Base-by-base conservation (phyloP, 2,888 invertebrate genomes). In the Cephus rjabovi region DNA sequence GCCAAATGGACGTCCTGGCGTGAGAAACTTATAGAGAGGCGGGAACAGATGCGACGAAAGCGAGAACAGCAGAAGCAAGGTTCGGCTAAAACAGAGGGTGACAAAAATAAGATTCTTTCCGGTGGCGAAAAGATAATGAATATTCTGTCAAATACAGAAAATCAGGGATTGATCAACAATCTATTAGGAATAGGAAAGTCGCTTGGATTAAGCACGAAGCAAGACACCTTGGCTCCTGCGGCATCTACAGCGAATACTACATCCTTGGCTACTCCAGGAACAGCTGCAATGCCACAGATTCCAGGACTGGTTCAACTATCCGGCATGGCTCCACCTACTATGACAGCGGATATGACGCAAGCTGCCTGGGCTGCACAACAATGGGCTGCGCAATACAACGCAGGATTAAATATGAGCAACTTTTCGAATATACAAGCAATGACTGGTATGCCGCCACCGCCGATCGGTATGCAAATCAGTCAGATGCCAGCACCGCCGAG, bases 1-100 rank as follows among this genome's bases (percentile, higher is more conserved):
- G 94, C 95, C 76, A 97, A 97, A 90, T 98, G 98, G 95, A 96
- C 97, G 88, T 94, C 95, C 69, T 97, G 96, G 93, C 93, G 97
- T 31, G 94, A 95, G 83, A 96, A 96, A 87, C 92, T 97, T 69
- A 92, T 97, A 77, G 96, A 97, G 85, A 93, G 97, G 30, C 93
- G 97, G n/a, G 95, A 96, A 88, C 95, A 96, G 89, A 96, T 97
- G 96, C 94, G 95, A 76, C 93, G 93, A 80, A 95, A 95, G 89
- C 93, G 95, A 82, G 92, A 92, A 81, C 91, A 91, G 75, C 90
- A 90, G 34, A 91, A 86, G 81, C 86, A 91, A 84, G 86, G 86
- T 78, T 83, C 87, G 3, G 82, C 86, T 0, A 89, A 89, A 80
- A 81, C 83, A 1, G 91, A 90, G 73, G 81, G 87, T 4, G 89